A percentile compares a stretch with the other conserved stretches of the same genome.
Conservation (phyloP, 2,113 vertebrate genomes). For the Triplophysa rosa region DNA sequence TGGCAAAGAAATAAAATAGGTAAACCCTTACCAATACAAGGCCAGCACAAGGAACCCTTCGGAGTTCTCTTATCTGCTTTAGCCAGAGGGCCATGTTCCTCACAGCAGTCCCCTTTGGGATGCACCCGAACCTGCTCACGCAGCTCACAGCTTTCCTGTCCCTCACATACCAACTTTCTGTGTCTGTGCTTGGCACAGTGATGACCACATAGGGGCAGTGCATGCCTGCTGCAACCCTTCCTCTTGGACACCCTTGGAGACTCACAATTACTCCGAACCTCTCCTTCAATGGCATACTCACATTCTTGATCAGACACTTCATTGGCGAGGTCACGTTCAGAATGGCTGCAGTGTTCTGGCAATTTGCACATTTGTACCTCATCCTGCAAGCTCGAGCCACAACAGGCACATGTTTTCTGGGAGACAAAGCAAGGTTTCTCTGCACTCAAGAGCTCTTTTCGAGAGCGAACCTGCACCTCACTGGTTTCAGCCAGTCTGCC, state of each 20-base stretch:
- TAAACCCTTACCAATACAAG: slow-evolving; percentile 45
- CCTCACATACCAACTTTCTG: slow-evolving; percentile 32
- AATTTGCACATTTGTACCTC: neutral
- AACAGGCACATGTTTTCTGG: slow-evolving; percentile 50
- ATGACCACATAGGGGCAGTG: slow-evolving; percentile 15
- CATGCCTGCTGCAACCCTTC: slow-evolving; percentile 13
- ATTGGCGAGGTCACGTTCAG: neutral
- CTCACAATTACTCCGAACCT: slow-evolving; percentile 5
- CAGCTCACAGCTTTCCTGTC: slow-evolving; percentile 11
- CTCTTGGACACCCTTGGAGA: slow-evolving; percentile 12
- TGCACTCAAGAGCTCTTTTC: slow-evolving; percentile 7
- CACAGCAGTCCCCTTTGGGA: slow-evolving; percentile 42
- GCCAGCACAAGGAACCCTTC: slow-evolving; percentile 39
- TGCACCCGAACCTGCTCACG: slow-evolving; percentile 16
- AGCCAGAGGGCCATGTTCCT: slow-evolving; percentile 40
- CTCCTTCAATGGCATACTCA: slow-evolving; percentile 28
- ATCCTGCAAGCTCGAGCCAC: slow-evolving; percentile 54
- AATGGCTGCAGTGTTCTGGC: slow-evolving; percentile 9
- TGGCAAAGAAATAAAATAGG: neutral
- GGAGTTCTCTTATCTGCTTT: slow-evolving; percentile 48
- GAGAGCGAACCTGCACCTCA: neutral
- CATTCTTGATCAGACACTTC: slow-evolving; percentile 43
- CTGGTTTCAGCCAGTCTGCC: slow-evolving; percentile 45
- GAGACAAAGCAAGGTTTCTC: slow-evolving; percentile 32
- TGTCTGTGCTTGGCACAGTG: slow-evolving; percentile 39